phyloP scores from a whole-genome alignment of 2,888 invertebrate species.

The Poecilobothrus nobilitatus region DNA sequence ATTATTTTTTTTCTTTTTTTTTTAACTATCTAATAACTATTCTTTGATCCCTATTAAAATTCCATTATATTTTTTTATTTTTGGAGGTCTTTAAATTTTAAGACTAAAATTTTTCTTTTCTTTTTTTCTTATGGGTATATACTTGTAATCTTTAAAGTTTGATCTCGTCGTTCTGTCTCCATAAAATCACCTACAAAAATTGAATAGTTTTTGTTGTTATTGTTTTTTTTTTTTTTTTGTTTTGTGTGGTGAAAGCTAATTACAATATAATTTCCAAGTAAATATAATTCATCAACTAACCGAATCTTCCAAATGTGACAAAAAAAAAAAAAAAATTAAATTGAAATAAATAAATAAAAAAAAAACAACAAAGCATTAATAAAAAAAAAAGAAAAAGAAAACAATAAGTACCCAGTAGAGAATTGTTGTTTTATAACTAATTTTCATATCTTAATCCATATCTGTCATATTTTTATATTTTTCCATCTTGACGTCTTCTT shows the following conservation, averaged over 20 bases:
- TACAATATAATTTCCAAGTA: constrained; percentile 4
- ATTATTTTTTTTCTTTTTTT: too few species aligned
- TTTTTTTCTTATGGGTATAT: background rate
- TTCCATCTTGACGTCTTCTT: background rate
- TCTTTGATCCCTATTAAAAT: background rate
- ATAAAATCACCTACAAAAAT: background rate
- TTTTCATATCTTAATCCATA: constrained; percentile 3
- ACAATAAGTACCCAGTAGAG: background rate
- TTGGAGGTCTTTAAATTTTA: too few species aligned
- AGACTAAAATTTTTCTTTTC: background rate
- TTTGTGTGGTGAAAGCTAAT: background rate
- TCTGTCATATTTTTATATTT: background rate
- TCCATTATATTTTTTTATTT: background rate
- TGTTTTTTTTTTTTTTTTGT: too few species aligned
- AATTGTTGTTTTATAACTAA: background rate
- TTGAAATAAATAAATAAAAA: background rate
- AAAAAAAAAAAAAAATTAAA: too few species aligned
- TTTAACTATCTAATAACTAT: too few species aligned
- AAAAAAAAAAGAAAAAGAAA: background rate
- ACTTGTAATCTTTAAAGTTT: background rate
- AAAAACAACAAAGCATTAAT: background rate
- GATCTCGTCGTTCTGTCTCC: background rate
- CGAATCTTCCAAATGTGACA: too few species aligned
- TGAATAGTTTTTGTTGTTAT: background rate
- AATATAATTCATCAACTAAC: background rate